A percentile compares a stretch with the other conserved stretches of the same genome.
Conservation (phyloP, 2,797 vertebrate genomes). For the Neosilurus mollespiculum region DNA sequence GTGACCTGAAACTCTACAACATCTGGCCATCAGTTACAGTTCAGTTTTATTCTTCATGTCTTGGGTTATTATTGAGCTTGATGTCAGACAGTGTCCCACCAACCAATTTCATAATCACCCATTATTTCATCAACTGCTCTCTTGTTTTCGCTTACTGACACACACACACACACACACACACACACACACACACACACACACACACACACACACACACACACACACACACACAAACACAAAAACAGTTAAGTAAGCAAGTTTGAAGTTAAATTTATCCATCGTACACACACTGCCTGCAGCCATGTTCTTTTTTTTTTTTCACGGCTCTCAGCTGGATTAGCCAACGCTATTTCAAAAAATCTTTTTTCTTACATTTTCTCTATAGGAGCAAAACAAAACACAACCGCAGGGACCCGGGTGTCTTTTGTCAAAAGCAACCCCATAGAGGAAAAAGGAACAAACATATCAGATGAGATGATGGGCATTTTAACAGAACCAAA, state of each 20-base stretch:
- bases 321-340: slow-evolving; percentile 15
- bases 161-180: neutral
- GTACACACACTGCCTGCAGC: slow-evolving; percentile 18
- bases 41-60: neutral
- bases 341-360: neutral
- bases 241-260: neutral
- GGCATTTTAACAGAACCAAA: neutral
- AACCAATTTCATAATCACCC: neutral
- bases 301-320: neutral
- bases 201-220: neutral
- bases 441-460: neutral
- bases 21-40: neutral
- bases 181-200: neutral
- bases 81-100: neutral
- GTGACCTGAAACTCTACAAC: neutral
- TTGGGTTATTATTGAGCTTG: slow-evolving; percentile 1
- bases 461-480: neutral
- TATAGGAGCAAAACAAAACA: slow-evolving; percentile 28
- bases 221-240: neutral
- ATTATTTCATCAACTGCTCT: neutral
- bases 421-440: slow-evolving; percentile 8
- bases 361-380: slow-evolving; percentile 10
- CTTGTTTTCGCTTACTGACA: neutral
- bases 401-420: neutral
- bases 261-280: slow-evolving; percentile 21